phyloP scores from a whole-genome alignment of 1,140 invertebrate species.

The Hetaerina americana region DNA sequence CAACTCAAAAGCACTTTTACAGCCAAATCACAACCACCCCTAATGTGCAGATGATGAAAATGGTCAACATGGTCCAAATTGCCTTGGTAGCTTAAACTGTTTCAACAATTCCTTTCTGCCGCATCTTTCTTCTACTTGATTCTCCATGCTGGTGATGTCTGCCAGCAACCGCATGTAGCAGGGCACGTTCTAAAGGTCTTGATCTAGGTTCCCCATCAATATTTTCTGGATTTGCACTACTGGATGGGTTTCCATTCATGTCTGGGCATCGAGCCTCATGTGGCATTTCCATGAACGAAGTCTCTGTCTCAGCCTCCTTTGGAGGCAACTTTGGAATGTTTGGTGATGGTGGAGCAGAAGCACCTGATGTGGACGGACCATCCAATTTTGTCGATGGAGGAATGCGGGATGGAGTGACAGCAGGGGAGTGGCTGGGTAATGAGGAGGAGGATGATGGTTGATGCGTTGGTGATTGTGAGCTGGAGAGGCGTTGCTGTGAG shows the following conservation, averaged over 20 bases:
- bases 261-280: neutral
- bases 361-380: neutral
- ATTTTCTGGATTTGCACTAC: neutral
- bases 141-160: neutral
- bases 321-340: neutral
- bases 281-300: neutral
- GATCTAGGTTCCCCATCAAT: neutral
- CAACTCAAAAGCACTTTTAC: too few species aligned
- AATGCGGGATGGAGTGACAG: neutral
- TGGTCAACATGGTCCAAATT: neutral
- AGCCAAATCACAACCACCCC: too few species aligned
- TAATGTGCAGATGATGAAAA: neutral
- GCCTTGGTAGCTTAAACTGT: neutral
- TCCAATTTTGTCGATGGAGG: neutral
- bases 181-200: neutral
- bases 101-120: neutral
- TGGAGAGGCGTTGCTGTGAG: too few species aligned
- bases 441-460: neutral
- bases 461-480: neutral
- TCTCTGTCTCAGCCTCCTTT: neutral
- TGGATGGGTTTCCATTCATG: neutral
- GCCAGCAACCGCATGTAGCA: neutral
- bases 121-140: neutral
- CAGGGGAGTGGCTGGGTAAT: neutral
- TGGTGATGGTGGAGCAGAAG: neutral